Evolutionary conservation across 2,888 invertebrate genomes (phyloP).

Genomic region (Spicauda simplicius): DNA sequence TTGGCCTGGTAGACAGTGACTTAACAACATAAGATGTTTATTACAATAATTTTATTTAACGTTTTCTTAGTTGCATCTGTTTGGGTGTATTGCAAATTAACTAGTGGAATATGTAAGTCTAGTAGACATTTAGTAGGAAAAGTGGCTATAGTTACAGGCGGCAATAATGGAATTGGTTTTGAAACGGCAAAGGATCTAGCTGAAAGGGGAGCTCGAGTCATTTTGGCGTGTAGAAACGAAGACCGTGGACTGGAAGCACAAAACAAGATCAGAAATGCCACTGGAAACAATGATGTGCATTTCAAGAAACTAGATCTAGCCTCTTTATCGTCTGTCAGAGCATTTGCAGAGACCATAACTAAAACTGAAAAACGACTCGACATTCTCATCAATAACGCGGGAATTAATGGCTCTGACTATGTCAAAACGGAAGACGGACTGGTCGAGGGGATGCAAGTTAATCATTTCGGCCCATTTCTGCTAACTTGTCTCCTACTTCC

Average conservation of each 20-base stretch:
- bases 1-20: background rate
- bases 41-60: conserved; percentile 13
- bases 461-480: conserved; percentile 87
- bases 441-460: conserved; percentile 83
- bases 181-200: conserved; percentile 89
- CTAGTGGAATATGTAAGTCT: conserved; percentile 42
- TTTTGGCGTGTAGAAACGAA: conserved; percentile 91
- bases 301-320: conserved; percentile 72
- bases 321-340: conserved; percentile 79
- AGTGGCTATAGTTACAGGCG: conserved; percentile 92
- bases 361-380: conserved; percentile 74
- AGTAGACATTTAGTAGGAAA: conserved; percentile 83
- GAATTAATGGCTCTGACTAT: conserved; percentile 62
- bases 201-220: conserved; percentile 88
- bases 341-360: conserved; percentile 84
- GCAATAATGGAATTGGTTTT: conserved; percentile 91
- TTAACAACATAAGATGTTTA: conserved; percentile 9
- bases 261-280: conserved; percentile 47
- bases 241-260: conserved; percentile 84
- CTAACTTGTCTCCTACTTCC: conserved; percentile 85
- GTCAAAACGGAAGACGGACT: conserved; percentile 84
- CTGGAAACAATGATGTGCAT: conserved; percentile 54
- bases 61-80: conserved; percentile 11
- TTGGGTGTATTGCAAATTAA: conserved; percentile 39
- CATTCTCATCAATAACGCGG: conserved; percentile 86